A percentile compares a stretch with the other conserved stretches of the same genome.
Conservation (phyloP, 2,113 vertebrate genomes). For the Scopus umbretta region DNA sequence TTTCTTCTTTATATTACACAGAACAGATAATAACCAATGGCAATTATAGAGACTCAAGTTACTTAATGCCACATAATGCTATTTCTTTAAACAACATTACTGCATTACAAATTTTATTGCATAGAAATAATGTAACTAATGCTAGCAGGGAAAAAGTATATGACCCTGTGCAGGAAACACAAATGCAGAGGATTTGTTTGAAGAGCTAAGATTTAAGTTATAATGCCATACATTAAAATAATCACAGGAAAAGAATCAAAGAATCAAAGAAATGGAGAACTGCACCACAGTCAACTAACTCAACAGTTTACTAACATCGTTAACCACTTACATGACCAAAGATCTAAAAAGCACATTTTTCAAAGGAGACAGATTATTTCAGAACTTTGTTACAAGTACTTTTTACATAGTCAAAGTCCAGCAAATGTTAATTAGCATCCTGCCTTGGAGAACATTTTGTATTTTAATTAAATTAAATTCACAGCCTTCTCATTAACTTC, state of each 20-base stretch:
- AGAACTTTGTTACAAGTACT: not conserved
- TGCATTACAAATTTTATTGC: not conserved
- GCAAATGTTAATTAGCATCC: not conserved
- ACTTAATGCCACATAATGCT: not conserved
- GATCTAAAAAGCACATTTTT: not conserved
- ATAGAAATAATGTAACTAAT: not conserved
- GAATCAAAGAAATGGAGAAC: not conserved
- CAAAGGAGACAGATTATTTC: not conserved
- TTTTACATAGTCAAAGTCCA: not conserved
- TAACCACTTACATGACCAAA: not conserved
- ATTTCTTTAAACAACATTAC: not conserved
- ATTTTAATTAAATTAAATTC: conserved; percentile 44
- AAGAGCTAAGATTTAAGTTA: not conserved
- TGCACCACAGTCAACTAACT: not conserved
- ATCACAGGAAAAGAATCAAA: not conserved
- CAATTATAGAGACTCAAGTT: not conserved
- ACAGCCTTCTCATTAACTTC: conserved; percentile 17
- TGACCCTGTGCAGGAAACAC: not conserved
- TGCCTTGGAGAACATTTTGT: conserved; percentile 22
- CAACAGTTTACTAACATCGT: not conserved
- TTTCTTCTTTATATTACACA: not conserved
- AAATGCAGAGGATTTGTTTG: not conserved
- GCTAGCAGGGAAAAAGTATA: not conserved
- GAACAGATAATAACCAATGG: not conserved
- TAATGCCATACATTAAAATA: not conserved